A percentile compares a stretch with the other conserved stretches of the same genome.
These are phyloP conservation scores for Chaenocephalus aceratus DNA, from an alignment of 2,113 vertebrate species.

Conservation along the genomic window DNA sequence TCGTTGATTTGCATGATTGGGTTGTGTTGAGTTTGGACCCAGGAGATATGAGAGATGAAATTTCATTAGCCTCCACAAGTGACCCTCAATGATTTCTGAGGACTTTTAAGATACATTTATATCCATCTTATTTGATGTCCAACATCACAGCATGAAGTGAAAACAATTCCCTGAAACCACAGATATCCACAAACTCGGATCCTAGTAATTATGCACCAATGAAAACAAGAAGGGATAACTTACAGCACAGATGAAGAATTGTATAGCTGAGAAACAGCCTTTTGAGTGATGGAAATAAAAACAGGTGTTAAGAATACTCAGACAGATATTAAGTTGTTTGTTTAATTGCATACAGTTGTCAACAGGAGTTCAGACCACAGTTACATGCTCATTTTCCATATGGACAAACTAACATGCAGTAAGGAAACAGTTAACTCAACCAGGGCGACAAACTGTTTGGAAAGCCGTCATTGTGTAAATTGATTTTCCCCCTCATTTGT, in stretches of 20 bases:
- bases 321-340: not conserved
- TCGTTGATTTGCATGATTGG: slow-evolving; percentile 63
- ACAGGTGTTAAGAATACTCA: not conserved
- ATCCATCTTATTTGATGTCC: slow-evolving; percentile 7
- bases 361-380: not conserved
- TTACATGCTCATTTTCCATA: not conserved
- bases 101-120: slow-evolving; percentile 27
- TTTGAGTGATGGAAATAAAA: not conserved
- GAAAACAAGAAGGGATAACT: not conserved
- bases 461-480: not conserved
- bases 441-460: not conserved
- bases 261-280: not conserved
- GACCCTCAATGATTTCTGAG: slow-evolving; percentile 18
- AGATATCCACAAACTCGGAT: not conserved
- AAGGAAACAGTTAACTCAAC: not conserved
- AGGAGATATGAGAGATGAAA: slow-evolving; percentile 25
- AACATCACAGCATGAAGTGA: not conserved
- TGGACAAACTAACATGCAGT: slow-evolving; percentile 1
- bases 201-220: not conserved
- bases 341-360: not conserved
- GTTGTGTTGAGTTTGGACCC: slow-evolving; percentile 30
- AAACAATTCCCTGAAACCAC: not conserved
- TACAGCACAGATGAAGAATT: no score
- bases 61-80: slow-evolving; percentile 46
- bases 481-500: not conserved